phyloP scores from a whole-genome alignment of 2,888 invertebrate species.

The Ectemnius continuus region DNA sequence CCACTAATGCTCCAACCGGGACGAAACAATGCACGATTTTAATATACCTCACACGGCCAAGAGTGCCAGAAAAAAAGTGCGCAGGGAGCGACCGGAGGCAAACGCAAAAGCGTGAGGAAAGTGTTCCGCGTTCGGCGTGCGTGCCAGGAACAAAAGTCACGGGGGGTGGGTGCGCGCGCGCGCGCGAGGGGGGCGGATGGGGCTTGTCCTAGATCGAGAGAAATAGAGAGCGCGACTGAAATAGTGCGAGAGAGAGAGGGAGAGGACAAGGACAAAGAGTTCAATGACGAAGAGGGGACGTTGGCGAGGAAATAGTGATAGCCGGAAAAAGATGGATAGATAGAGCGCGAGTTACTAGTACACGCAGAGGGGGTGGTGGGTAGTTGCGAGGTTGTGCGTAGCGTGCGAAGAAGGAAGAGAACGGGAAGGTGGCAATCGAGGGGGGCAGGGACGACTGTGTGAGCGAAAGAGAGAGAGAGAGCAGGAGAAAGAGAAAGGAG shows the following conservation, averaged over 20 bases:
- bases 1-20: conserved; percentile 27
- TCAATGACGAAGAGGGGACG: conserved; percentile 6
- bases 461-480: conserved; percentile 29
- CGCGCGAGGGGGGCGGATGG: conserved; percentile 10
- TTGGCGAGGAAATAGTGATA: background rate
- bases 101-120: conserved; percentile 19
- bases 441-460: conserved; percentile 8
- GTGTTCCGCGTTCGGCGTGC: conserved; percentile 60
- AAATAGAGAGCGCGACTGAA: background rate
- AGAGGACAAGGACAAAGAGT: conserved; percentile 19
- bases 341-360: conserved; percentile 9
- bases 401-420: background rate
- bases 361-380: conserved; percentile 19
- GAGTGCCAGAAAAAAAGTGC: conserved; percentile 22
- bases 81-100: background rate
- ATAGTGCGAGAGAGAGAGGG: conserved; percentile 1
- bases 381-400: background rate
- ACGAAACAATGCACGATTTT: conserved; percentile 66
- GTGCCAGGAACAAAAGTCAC: conserved; percentile 65
- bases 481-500: conserved; percentile 36
- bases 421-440: conserved; percentile 20
- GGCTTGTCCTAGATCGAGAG: background rate
- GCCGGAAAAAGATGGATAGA: background rate
- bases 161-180: conserved; percentile 12
- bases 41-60: conserved; percentile 60